Base-by-base conservation (phyloP, 2,888 invertebrate genomes). In the Nomada flava region DNA sequence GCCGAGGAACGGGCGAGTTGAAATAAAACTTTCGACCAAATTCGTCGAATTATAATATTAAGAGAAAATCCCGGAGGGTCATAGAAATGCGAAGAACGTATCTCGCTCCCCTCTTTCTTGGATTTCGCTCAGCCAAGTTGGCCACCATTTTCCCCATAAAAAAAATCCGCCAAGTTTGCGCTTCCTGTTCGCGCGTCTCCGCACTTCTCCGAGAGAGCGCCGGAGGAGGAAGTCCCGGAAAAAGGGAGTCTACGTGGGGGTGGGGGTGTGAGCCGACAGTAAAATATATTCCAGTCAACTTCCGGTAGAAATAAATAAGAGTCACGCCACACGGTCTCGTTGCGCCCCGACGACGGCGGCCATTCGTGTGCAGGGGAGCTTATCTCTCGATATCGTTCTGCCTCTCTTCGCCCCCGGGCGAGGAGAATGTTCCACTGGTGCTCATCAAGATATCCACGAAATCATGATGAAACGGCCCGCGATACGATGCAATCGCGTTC, bases 271-370 rank as follows among this genome's bases (percentile, higher is more conserved):
- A 85, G 90, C 88, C 84, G 86, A 87, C 87, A 91, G 91, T 91
- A 89, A 93, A 92, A 93, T 93, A 93, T 93, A 93, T 93, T 93
- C 93, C 91, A 91, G 92, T 93, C 91, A 91, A 92, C 92, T 93
- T 93, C 93, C 93, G 93, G 87, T 93, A 91, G 92, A 93, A 92
- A 93, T 93, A 93, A 93, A 93, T 93, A 93, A 93, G 89, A 93
- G 92, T 93, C 93, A 92, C 93, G 92, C 93, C 91, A 91, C 89
- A 88, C 90, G 90, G 89, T 90, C 90, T 89, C 86, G 86, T 85
- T 88, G 89, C 89, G 88, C 85, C 85, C 83, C 86, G 90, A 83
- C 85, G 57, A 57, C 57, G 57, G 57, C 57, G 23, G 88, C 90
- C 89, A 90, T 90, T 91, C 89, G 91, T 90, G 90, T 88, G 90